Conservation (phyloP, 2,113 vertebrate species). For the Maccullochella peelii region DNA sequence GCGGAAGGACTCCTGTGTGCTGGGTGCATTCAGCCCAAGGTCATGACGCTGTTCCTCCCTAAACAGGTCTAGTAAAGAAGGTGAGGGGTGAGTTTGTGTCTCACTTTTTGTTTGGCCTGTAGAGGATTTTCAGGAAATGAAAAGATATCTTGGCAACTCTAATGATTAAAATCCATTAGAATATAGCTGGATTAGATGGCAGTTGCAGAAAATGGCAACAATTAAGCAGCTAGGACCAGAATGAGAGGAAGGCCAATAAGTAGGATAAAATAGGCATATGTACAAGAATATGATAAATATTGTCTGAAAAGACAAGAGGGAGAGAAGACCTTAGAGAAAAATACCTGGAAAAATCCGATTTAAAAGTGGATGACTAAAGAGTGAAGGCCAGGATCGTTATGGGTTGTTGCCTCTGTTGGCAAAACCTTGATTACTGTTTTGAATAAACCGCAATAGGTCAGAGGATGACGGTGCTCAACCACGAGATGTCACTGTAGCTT, state of each 20-base stretch:
- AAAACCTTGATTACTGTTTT: not conserved
- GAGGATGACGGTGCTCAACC: not conserved
- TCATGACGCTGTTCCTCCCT: slow-evolving; percentile 63
- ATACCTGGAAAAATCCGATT: not conserved
- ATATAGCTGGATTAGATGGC: not conserved
- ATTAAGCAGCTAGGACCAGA: too few relatives aligned
- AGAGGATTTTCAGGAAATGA: slow-evolving; percentile 9
- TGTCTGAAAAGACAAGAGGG: not conserved
- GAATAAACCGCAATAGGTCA: not conserved
- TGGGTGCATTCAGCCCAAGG: slow-evolving; percentile 66
- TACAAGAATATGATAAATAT: not conserved
- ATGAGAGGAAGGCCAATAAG: not conserved
- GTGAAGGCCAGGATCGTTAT: not conserved
- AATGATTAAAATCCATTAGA: not conserved
- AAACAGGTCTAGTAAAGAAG: not conserved
- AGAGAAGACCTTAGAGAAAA: not conserved
- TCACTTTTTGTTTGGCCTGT: not conserved
- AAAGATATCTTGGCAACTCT: not conserved
- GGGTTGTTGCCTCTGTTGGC: not conserved
- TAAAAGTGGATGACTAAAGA: not conserved
- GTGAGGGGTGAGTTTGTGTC: not conserved
- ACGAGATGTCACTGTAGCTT: slow-evolving; percentile 48
- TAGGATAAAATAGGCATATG: not conserved
- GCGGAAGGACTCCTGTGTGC: slow-evolving; percentile 59
- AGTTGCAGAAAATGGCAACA: not conserved